Conservation (phyloP, 2,888 invertebrate genomes). For the Ferrisia virgata region DNA sequence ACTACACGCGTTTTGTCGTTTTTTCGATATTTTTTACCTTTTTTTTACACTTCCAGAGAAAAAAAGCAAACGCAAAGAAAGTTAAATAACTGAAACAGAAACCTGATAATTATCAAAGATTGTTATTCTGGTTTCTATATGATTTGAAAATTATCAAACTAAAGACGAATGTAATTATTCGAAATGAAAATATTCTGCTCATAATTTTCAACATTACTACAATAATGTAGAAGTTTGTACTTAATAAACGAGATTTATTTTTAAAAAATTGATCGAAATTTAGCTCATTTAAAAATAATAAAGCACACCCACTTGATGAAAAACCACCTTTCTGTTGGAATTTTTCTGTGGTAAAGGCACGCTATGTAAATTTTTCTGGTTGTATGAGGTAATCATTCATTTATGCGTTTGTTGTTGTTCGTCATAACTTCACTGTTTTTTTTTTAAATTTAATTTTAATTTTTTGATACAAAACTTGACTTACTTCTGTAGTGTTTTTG, state of each 20-base stretch:
- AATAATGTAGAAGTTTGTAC: no score
- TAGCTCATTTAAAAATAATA: no score
- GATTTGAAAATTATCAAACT: neutral
- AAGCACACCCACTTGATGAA: no score
- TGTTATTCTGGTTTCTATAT: no score
- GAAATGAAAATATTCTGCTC: neutral
- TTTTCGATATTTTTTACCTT: no score
- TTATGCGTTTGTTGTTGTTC: slow-evolving; percentile 42
- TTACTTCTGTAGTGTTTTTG: neutral
- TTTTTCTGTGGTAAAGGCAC: neutral
- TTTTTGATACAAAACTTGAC: neutral
- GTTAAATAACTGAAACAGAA: no score
- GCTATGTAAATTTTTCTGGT: slow-evolving; percentile 19
- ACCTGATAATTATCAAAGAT: no score
- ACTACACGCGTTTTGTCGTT: no score
- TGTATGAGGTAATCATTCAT: slow-evolving; percentile 30
- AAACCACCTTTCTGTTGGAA: neutral
- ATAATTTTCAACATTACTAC: neutral
- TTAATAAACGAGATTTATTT: no score
- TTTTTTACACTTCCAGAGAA: no score
- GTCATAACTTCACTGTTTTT: slow-evolving; percentile 34
- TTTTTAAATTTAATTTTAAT: neutral
- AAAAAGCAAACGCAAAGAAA: no score
- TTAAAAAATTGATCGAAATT: no score
- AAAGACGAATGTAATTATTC: neutral